Percentiles rank a stretch among this genome's conserved stretches.
Conservation (phyloP, 2,113 vertebrate genomes). For the Laticauda laticaudata region DNA sequence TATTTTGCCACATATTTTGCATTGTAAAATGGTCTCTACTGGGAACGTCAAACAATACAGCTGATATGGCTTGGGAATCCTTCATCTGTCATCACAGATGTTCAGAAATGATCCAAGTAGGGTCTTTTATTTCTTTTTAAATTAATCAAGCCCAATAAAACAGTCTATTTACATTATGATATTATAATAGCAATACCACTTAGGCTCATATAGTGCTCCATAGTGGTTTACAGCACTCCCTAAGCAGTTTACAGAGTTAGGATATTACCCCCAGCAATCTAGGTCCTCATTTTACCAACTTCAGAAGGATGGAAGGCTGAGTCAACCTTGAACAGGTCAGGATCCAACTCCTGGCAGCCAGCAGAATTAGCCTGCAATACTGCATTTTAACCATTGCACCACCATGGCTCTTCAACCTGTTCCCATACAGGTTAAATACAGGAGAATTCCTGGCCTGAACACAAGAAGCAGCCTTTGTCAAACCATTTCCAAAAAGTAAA, state of each 20-base stretch:
- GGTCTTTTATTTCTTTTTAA: neutral
- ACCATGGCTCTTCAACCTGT: neutral
- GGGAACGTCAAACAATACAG: conserved; percentile 20
- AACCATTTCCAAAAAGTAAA: neutral
- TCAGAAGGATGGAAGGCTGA: neutral
- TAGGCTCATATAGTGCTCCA: neutral
- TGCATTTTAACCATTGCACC: neutral
- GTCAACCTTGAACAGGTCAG: neutral
- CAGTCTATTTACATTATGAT: conserved; percentile 11
- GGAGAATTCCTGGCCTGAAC: neutral
- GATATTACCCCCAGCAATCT: neutral
- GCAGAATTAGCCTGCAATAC: neutral
- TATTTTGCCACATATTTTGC: conserved; percentile 33
- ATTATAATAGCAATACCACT: neutral
- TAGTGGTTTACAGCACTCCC: neutral
- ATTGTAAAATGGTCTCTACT: conserved; percentile 34
- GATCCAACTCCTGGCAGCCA: neutral
- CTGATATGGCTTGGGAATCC: conserved; percentile 7
- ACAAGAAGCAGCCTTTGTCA: neutral
- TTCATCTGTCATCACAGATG: neutral
- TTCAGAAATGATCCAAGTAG: neutral
- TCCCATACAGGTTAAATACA: neutral
- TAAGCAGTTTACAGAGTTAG: neutral
- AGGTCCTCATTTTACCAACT: neutral
- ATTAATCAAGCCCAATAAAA: neutral